phyloP scores from a whole-genome alignment of 1,140 invertebrate genomes.

The Lethrus apterus region DNA sequence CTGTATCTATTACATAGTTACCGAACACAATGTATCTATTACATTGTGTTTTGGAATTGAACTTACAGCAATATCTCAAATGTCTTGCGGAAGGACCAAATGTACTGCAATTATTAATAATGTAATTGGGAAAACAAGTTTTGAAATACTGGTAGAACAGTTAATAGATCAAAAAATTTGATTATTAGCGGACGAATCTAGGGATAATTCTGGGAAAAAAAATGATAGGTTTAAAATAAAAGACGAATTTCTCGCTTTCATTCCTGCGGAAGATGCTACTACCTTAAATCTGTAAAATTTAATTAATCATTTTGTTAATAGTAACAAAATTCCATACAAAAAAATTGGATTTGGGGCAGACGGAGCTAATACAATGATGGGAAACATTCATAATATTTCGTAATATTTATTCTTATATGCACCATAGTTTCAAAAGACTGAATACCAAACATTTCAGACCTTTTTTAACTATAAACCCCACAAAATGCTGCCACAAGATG shows the following conservation, averaged over 20 bases:
- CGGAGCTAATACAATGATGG: slow-evolving; percentile 38
- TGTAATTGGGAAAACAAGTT: slow-evolving; percentile 10
- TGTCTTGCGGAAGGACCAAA: slow-evolving; percentile 15
- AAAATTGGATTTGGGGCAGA: slow-evolving; percentile 39
- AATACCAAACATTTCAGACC: too few relatives aligned
- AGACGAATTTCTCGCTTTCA: slow-evolving; percentile 32
- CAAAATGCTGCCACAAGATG: too few relatives aligned
- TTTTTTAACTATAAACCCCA: too few relatives aligned
- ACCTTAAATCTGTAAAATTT: slow-evolving; percentile 26
- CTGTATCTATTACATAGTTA: too few relatives aligned
- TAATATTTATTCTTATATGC: slow-evolving; percentile 16
- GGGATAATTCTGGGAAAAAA: slow-evolving; percentile 30
- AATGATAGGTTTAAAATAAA: slow-evolving; percentile 24
- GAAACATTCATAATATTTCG: slow-evolving; percentile 34
- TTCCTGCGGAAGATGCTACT: slow-evolving; percentile 29
- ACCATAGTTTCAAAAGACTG: neutral
- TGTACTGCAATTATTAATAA: slow-evolving; percentile 11
- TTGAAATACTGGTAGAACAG: slow-evolving; percentile 4
- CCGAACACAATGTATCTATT: too few relatives aligned
- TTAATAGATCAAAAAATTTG: slow-evolving; percentile 31
- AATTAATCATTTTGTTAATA: slow-evolving; percentile 29
- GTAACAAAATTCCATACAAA: slow-evolving; percentile 36
- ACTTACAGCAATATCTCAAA: too few relatives aligned
- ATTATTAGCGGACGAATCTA: slow-evolving; percentile 36
- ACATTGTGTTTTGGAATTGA: too few relatives aligned